These are phyloP conservation scores for Heteromormyrus szaboi DNA, from an alignment of 2,797 vertebrate species.

Conservation along the genomic window DNA sequence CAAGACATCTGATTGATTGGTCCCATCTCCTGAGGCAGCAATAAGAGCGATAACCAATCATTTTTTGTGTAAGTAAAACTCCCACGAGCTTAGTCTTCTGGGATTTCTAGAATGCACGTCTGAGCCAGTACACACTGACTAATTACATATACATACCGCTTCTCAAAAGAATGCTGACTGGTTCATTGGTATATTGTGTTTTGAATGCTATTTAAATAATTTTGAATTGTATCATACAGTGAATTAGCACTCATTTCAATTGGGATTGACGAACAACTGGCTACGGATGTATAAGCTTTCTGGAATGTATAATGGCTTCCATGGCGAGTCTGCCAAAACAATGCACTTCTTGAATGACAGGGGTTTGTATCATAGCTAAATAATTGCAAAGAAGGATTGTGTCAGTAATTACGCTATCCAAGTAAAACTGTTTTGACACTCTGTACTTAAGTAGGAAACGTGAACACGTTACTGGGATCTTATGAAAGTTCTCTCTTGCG, in stretches of 20 bases:
- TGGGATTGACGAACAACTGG: not conserved
- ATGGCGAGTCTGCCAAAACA: not conserved
- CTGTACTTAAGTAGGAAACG: not conserved
- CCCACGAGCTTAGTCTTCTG: not conserved
- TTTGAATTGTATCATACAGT: not conserved
- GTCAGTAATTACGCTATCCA: not conserved
- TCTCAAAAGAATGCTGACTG: not conserved
- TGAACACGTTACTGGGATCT: not conserved
- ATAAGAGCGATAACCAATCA: not conserved
- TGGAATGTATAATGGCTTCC: not conserved
- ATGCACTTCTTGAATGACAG: not conserved
- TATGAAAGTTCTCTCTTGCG: not conserved
- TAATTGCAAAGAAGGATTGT: not conserved
- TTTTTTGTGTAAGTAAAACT: not conserved
- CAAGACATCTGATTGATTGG: not conserved
- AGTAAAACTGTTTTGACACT: constrained; percentile 1
- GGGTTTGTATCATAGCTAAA: not conserved
- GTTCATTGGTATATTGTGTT: not conserved
- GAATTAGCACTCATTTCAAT: not conserved
- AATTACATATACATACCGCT: not conserved
- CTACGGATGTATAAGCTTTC: not conserved
- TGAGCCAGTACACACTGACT: not conserved
- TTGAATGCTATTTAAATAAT: not conserved
- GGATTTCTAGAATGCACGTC: not conserved
- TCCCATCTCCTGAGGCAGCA: not conserved